phyloP scores from a whole-genome alignment of 1,140 invertebrate species.

The Drosophila rufa region DNA sequence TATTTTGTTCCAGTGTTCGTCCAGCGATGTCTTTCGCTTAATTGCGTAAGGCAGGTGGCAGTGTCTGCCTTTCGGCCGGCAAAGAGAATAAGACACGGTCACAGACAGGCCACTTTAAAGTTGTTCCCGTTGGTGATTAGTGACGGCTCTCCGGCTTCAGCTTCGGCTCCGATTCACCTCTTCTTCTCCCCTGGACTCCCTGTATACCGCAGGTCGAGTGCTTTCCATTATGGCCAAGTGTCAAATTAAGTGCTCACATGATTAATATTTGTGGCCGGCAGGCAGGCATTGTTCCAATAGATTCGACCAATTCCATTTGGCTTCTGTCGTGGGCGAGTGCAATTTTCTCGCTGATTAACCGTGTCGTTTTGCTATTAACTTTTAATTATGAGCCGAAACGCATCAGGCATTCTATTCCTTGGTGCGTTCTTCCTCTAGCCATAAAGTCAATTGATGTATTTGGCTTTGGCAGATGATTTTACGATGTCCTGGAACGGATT shows the following conservation, averaged over 20 bases:
- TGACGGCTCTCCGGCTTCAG: slow-evolving; percentile 50
- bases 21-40: slow-evolving; percentile 61
- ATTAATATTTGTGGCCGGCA: slow-evolving; percentile 69
- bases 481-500: slow-evolving; percentile 48
- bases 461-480: slow-evolving; percentile 33
- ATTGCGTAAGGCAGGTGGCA: slow-evolving; percentile 82
- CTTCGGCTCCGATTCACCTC: not conserved
- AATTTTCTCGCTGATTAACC: slow-evolving; percentile 77
- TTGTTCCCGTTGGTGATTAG: slow-evolving; percentile 80
- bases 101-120: slow-evolving; percentile 77
- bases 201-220: slow-evolving; percentile 21
- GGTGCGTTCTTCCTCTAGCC: slow-evolving; percentile 48
- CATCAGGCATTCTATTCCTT: slow-evolving; percentile 30
- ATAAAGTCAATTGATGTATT: slow-evolving; percentile 65
- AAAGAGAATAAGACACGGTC: slow-evolving; percentile 73
- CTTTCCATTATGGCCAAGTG: slow-evolving; percentile 82
- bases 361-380: slow-evolving; percentile 78
- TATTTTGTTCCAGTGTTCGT: slow-evolving; percentile 40
- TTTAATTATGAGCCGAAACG: slow-evolving; percentile 63
- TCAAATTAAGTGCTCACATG: slow-evolving; percentile 82
- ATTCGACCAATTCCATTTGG: slow-evolving; percentile 29
- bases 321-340: slow-evolving; percentile 52
- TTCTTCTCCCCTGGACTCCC: not conserved
- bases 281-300: slow-evolving; percentile 47
- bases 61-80: slow-evolving; percentile 45